Conservation (phyloP, 2,113 vertebrate genomes). For the Hydrolagus affinis region DNA sequence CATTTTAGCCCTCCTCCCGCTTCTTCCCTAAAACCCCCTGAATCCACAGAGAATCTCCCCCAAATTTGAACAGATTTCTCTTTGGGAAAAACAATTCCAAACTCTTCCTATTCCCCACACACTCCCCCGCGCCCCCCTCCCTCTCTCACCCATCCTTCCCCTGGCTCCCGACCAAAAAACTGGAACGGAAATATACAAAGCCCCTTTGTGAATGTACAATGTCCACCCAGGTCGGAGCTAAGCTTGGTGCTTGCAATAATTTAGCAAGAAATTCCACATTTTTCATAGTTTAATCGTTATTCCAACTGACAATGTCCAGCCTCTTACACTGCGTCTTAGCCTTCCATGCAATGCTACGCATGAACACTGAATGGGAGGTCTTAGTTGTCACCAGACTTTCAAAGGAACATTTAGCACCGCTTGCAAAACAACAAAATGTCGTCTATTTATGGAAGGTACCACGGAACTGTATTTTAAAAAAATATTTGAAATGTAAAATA, state of each 20-base stretch:
- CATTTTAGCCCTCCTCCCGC: neutral
- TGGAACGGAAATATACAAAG: slow-evolving; percentile 21
- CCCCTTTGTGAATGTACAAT: neutral
- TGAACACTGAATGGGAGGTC: neutral
- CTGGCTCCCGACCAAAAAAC: too few relatives aligned
- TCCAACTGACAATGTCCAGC: slow-evolving; percentile 4
- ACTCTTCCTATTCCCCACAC: too few relatives aligned
- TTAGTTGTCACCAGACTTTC: neutral
- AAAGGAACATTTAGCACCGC: neutral
- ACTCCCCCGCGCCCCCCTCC: neutral
- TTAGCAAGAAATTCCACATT: neutral
- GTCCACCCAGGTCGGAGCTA: neutral
- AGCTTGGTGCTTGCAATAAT: slow-evolving; percentile 18
- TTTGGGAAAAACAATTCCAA: neutral
- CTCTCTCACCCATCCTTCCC: neutral
- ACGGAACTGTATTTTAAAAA: neutral
- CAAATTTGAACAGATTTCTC: neutral
- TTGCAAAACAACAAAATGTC: neutral
- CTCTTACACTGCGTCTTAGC: neutral
- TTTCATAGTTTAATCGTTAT: neutral
- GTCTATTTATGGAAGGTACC: neutral
- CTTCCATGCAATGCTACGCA: neutral
- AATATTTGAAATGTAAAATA: slow-evolving; percentile 3
- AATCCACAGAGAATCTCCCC: neutral
- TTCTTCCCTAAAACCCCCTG: too few relatives aligned